A percentile compares a stretch with the other conserved stretches of the same genome.
These are phyloP conservation scores for Myiagra hebetior DNA, from an alignment of 2,113 vertebrate genomes.

Conservation along the genomic window DNA sequence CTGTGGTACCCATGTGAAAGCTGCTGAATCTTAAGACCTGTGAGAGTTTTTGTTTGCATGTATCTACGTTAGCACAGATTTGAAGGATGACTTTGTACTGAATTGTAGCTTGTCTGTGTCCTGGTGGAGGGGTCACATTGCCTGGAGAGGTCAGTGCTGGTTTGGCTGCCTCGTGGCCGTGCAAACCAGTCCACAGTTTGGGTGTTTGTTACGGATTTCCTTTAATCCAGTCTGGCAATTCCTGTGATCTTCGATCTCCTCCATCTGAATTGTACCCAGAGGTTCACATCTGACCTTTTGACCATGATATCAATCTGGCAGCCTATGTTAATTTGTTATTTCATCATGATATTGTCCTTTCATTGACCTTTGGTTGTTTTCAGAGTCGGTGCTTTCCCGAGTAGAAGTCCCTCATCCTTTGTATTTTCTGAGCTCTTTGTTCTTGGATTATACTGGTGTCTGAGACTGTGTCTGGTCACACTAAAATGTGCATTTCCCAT, in stretches of 20 bases:
- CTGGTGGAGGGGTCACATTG: not conserved
- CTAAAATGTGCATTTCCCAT: not conserved
- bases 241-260: not conserved
- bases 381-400: not conserved
- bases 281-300: conserved; percentile 2
- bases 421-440: not conserved
- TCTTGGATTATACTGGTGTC: not conserved
- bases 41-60: not conserved
- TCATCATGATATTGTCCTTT: not conserved
- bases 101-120: not conserved
- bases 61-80: not conserved
- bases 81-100: not conserved
- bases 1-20: not conserved
- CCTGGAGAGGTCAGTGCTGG: not conserved
- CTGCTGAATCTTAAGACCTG: not conserved
- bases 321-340: not conserved
- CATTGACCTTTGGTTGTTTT: not conserved
- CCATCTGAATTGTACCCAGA: not conserved
- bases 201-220: not conserved
- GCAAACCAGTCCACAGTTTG: not conserved
- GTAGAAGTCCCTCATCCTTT: not conserved
- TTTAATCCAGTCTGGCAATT: not conserved
- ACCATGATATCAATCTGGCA: not conserved
- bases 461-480: not conserved
- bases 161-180: not conserved